Evolutionary conservation across 1,140 invertebrate genomes (phyloP).

Genomic region (Reticulitermes speratus): DNA sequence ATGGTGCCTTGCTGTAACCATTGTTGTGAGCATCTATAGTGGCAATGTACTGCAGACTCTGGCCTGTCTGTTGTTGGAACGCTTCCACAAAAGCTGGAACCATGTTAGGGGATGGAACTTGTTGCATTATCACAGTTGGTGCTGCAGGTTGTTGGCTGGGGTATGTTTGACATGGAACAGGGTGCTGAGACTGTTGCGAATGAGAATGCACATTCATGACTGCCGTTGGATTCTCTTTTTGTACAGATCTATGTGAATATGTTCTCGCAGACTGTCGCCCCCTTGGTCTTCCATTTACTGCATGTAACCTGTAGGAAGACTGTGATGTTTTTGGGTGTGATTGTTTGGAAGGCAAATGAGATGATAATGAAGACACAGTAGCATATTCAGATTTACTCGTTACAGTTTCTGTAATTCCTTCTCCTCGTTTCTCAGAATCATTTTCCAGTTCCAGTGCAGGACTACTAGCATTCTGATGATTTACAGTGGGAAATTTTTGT

Average conservation of each 20-base stretch:
- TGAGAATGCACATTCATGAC: neutral
- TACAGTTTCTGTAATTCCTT: neutral
- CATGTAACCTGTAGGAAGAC: neutral
- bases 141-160: slow-evolving; percentile 34
- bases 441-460: neutral
- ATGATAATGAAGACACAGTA: neutral
- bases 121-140: slow-evolving; percentile 67
- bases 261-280: neutral
- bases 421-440: neutral
- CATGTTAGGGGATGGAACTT: slow-evolving; percentile 62
- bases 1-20: slow-evolving; percentile 41
- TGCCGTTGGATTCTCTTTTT: neutral
- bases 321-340: neutral
- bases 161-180: neutral
- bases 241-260: neutral
- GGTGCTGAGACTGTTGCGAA: neutral
- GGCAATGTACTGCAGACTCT: slow-evolving; percentile 70
- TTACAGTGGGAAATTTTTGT: neutral
- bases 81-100: slow-evolving; percentile 68
- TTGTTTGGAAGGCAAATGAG: neutral
- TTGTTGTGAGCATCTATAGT: slow-evolving; percentile 56
- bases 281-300: neutral
- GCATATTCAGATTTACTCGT: neutral
- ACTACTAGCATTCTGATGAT: neutral
- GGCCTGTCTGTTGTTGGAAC: slow-evolving; percentile 62